Percentiles rank a stretch among this genome's conserved stretches.
Evolutionary conservation across 2,888 invertebrate species (phyloP).

Genomic region (Scotopteryx bipunctaria): DNA sequence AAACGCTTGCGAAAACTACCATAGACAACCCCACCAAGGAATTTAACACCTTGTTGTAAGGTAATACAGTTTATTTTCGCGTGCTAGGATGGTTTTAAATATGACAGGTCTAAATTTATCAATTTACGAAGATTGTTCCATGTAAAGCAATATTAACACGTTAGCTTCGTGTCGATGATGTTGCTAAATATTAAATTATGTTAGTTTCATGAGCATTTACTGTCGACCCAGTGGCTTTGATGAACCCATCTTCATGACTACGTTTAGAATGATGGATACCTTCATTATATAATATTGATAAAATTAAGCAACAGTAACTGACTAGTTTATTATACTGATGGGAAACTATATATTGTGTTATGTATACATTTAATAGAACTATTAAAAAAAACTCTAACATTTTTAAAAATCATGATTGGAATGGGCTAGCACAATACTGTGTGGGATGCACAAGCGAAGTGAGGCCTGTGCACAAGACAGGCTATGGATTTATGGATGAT

Average conservation of each 20-base stretch:
- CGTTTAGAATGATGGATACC: background rate
- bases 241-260: conserved; percentile 33
- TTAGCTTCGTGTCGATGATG: conserved; percentile 60
- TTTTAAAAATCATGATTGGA: too few species aligned
- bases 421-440: too few species aligned
- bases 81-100: conserved; percentile 48
- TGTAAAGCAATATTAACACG: conserved; percentile 74
- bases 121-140: conserved; percentile 73
- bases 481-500: too few species aligned
- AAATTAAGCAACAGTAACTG: too few species aligned
- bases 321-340: too few species aligned
- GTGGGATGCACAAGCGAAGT: too few species aligned
- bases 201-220: conserved; percentile 50
- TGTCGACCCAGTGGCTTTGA: conserved; percentile 41
- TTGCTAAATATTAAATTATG: conserved; percentile 73
- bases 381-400: too few species aligned
- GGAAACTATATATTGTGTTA: too few species aligned
- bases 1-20: conserved; percentile 58
- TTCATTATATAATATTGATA: background rate
- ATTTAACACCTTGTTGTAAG: conserved; percentile 42
- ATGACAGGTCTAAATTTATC: conserved; percentile 73
- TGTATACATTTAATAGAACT: too few species aligned
- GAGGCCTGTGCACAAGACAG: too few species aligned
- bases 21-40: conserved; percentile 39
- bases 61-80: conserved; percentile 37